phyloP scores from a whole-genome alignment of 37 sponge, comb jelly and placozoan genomes.

The Oopsacas minuta region DNA sequence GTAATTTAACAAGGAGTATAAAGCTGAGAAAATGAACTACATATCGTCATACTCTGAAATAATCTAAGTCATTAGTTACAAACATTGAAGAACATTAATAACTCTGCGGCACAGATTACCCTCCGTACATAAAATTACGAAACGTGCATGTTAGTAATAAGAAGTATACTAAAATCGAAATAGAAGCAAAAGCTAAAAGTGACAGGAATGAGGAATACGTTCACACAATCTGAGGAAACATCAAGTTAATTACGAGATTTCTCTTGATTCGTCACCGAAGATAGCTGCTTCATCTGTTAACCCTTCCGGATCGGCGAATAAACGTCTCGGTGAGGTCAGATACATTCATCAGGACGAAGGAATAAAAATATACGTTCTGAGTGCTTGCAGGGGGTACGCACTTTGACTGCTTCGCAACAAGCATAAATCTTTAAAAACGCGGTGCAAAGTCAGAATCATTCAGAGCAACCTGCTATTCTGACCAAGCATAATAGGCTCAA shows the following conservation, averaged over 20 bases:
- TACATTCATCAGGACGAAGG: conserved; percentile 1
- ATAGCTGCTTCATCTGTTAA: background rate
- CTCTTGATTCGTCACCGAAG: background rate
- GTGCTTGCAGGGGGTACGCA: background rate
- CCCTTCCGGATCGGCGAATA: background rate
- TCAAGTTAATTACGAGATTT: background rate
- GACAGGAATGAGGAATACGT: background rate
- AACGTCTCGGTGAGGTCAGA: background rate
- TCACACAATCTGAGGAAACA: background rate
- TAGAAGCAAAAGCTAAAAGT: too few species aligned
- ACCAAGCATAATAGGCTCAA: background rate
- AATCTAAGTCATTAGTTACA: too few species aligned
- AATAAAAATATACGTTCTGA: background rate
- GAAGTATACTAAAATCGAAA: too few species aligned
- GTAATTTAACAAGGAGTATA: too few species aligned
- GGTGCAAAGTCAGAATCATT: background rate
- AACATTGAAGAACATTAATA: too few species aligned
- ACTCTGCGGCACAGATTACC: too few species aligned
- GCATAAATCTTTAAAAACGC: background rate
- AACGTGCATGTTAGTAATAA: too few species aligned
- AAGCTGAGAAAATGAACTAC: too few species aligned
- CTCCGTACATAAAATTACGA: too few species aligned
- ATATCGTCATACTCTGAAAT: too few species aligned
- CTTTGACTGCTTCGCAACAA: background rate
- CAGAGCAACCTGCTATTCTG: background rate